Conservation (phyloP, 2,888 invertebrate genomes). For the Himalopsyche japonica region DNA sequence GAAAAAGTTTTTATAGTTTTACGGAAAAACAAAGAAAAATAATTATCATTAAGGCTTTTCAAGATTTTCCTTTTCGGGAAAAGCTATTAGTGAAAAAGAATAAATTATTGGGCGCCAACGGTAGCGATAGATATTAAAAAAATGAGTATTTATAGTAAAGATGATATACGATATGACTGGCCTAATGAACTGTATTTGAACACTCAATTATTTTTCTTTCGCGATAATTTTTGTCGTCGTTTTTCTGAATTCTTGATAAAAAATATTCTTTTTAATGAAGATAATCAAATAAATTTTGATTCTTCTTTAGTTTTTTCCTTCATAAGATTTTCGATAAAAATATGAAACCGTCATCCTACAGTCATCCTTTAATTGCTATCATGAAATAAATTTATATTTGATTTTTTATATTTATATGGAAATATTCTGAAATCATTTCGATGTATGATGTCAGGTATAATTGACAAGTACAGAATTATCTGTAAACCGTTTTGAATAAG, state of each 20-base stretch:
- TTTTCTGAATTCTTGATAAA: not conserved
- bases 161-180: not conserved
- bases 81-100: not conserved
- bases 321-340: too few species aligned
- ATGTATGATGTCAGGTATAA: too few species aligned
- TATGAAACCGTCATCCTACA: too few species aligned
- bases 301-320: too few species aligned
- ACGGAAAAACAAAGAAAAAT: not conserved
- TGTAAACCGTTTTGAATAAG: too few species aligned
- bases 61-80: not conserved
- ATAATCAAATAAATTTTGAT: too few species aligned
- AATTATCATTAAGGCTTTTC: not conserved
- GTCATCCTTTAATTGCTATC: too few species aligned
- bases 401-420: too few species aligned
- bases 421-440: too few species aligned
- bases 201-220: not conserved
- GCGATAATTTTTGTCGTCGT: not conserved
- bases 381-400: too few species aligned
- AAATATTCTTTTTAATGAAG: not conserved
- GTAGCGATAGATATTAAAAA: not conserved
- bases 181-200: not conserved
- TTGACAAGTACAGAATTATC: too few species aligned
- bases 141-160: not conserved
- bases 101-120: not conserved
- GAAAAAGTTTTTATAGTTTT: not conserved